Conservation (phyloP, 2,888 invertebrate species). For the Diarsia dahlii region DNA sequence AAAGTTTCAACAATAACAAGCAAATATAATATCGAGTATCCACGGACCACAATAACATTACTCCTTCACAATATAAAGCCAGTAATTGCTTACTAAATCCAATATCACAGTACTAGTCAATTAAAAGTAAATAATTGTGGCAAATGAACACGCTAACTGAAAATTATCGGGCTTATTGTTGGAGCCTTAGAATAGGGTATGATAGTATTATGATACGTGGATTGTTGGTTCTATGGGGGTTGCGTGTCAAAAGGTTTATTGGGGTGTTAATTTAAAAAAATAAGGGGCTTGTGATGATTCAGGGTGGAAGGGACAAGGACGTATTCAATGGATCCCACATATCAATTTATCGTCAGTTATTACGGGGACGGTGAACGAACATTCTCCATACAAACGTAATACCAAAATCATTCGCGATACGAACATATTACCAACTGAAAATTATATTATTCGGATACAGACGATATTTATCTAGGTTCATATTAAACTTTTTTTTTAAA, state of each 20-base stretch:
- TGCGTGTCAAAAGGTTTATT: neutral
- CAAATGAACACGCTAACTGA: constrained; percentile 59
- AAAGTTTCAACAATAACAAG: neutral
- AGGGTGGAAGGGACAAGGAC: neutral
- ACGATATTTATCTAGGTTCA: too few relatives aligned
- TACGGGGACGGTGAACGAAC: too few relatives aligned
- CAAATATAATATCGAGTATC: constrained; percentile 10
- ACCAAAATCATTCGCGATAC: too few relatives aligned
- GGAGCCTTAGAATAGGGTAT: constrained; percentile 5
- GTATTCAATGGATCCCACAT: too few relatives aligned
- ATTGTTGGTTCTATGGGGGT: neutral
- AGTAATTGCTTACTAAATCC: constrained; percentile 56
- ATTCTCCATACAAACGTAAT: too few relatives aligned
- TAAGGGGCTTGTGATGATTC: neutral
- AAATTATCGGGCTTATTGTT: constrained; percentile 37
- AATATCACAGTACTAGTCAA: constrained; percentile 45
- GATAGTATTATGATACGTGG: neutral
- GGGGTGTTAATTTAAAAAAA: neutral
- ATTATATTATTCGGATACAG: too few relatives aligned
- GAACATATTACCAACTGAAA: too few relatives aligned
- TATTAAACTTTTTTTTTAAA: too few relatives aligned
- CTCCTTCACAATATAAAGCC: constrained; percentile 35
- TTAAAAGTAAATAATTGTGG: constrained; percentile 41
- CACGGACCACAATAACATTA: constrained; percentile 14
- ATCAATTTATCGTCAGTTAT: too few relatives aligned